Conservation (phyloP, 2,888 invertebrate species). For the Vesta saturnalis region DNA sequence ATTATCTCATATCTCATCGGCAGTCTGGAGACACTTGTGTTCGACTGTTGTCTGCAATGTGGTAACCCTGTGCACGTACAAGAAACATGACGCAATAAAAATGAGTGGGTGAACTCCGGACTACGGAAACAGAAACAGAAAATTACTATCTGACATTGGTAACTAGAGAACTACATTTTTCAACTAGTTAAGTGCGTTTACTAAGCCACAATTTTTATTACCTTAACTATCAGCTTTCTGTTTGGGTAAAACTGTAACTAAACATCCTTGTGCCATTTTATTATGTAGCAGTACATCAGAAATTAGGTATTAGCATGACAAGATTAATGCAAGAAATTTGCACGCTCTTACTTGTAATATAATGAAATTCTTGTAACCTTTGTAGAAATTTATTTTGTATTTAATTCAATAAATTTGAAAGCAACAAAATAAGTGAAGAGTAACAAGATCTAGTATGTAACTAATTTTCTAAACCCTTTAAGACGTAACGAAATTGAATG, state of each 20-base stretch:
- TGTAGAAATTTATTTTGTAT: neutral
- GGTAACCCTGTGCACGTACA: slow-evolving; percentile 53
- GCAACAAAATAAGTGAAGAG: neutral
- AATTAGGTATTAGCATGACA: no score
- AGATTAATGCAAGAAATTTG: neutral
- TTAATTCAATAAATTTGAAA: neutral
- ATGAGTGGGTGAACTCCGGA: slow-evolving; percentile 51
- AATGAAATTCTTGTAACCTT: neutral
- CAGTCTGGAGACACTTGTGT: slow-evolving; percentile 48
- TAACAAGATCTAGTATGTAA: no score
- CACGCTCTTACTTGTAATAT: neutral
- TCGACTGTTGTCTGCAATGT: slow-evolving; percentile 50
- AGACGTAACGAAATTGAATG: neutral
- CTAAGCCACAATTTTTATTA: neutral
- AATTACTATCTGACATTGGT: slow-evolving; percentile 47
- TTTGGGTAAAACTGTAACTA: neutral
- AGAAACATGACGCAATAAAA: slow-evolving; percentile 58
- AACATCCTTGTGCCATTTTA: no score
- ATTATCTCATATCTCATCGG: slow-evolving; percentile 50
- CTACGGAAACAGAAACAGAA: slow-evolving; percentile 42
- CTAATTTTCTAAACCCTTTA: neutral
- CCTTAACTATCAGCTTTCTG: neutral
- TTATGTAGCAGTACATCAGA: no score
- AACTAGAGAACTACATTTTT: slow-evolving; percentile 44
- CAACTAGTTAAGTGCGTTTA: slow-evolving; percentile 36